A percentile compares a stretch with the other conserved stretches of the same genome.
Conservation (phyloP, 2,113 vertebrate species). For the Pycnonotus jocosus region DNA sequence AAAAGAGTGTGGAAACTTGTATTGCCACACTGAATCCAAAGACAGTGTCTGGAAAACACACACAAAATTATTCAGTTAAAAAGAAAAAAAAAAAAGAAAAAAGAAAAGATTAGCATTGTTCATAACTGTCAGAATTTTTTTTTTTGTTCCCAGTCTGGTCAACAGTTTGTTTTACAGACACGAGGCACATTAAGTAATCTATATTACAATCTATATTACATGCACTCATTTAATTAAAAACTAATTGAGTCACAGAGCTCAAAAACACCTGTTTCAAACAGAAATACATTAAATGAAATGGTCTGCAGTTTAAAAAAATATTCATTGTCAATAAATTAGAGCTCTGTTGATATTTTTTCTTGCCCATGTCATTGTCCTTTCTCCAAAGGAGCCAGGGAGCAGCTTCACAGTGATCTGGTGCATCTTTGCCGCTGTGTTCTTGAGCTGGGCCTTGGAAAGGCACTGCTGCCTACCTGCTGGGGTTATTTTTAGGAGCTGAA, state of each 20-base stretch:
- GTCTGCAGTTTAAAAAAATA: background rate
- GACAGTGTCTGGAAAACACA: background rate
- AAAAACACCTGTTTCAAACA: background rate
- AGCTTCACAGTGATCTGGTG: background rate
- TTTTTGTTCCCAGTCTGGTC: background rate
- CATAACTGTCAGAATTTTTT: background rate
- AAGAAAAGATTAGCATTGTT: background rate
- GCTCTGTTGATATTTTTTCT: background rate
- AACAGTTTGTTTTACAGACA: background rate
- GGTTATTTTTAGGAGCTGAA: conserved; percentile 41
- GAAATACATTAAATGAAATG: background rate
- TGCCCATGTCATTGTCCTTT: background rate
- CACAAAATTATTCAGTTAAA: background rate
- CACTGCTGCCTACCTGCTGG: background rate
- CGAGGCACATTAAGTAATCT: background rate
- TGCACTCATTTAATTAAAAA: background rate
- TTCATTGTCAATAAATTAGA: background rate
- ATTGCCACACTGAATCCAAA: background rate
- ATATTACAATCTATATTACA: background rate
- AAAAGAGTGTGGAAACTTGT: background rate
- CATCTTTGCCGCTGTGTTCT: background rate
- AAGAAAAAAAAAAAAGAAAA: background rate
- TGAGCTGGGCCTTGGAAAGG: background rate
- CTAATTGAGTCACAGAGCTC: background rate
- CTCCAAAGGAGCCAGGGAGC: background rate